These are phyloP conservation scores for Heliothis peltigera DNA, from an alignment of 2,888 invertebrate genomes.

Conservation along the genomic window DNA sequence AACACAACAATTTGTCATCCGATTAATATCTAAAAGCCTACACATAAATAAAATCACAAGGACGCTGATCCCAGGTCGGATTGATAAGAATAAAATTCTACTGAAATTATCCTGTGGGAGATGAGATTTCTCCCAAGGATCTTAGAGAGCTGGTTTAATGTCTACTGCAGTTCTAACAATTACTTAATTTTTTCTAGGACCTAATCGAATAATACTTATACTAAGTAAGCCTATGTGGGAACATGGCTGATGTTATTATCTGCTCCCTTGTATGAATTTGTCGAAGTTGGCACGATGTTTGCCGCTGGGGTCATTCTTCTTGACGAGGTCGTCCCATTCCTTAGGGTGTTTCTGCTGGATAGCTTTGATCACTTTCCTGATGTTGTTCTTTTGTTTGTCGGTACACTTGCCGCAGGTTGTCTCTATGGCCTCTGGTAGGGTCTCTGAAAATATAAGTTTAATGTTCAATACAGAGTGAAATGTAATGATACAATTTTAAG, in stretches of 20 bases:
- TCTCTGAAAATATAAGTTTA: conserved; percentile 84
- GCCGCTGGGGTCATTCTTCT: conserved; percentile 93
- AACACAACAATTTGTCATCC: conserved; percentile 62
- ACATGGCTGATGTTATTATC: conserved; percentile 64
- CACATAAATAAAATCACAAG: conserved; percentile 66
- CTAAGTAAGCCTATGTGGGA: conserved; percentile 10
- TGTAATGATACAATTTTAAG: too few species aligned
- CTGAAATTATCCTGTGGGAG: conserved; percentile 13
- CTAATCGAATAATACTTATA: conserved; percentile 25
- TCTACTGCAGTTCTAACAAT: conserved; percentile 15
- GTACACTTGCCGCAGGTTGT: conserved; percentile 92
- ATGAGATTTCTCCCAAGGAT: conserved; percentile 28
- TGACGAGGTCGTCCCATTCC: conserved; percentile 92
- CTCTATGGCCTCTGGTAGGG: conserved; percentile 92
- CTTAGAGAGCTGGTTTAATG: conserved; percentile 36
- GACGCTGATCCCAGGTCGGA: conserved; percentile 30
- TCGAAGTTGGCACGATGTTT: conserved; percentile 91
- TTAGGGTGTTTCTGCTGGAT: conserved; percentile 92
- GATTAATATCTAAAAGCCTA: conserved; percentile 55
- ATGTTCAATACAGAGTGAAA: conserved; percentile 5
- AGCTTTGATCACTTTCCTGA: conserved; percentile 91
- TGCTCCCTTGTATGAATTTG: conserved; percentile 81
- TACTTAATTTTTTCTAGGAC: conserved; percentile 12
- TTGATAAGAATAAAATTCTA: conserved; percentile 17
- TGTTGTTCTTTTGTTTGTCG: conserved; percentile 91